Base-by-base conservation (phyloP, 2,888 invertebrate species). In the Gandaritis pyraliata region DNA sequence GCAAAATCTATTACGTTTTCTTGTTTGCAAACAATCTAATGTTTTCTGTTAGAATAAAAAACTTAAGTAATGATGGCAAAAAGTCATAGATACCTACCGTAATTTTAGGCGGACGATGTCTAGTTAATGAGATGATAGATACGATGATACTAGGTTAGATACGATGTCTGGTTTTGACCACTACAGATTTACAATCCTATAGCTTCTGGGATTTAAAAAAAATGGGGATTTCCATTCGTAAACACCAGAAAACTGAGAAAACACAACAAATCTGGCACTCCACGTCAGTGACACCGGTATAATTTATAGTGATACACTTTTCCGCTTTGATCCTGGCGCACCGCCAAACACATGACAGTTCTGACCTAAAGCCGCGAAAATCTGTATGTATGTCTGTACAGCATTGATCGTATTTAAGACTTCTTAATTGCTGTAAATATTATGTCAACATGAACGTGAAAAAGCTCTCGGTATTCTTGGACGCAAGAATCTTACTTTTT, bases 271-370 rank as follows among this genome's bases (percentile, higher is more conserved):
- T 43, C 43, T 16, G 53, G 12, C 23, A 23, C n/a, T 36, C 50
- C 13, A 36, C 53, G 43, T 47, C 49, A 47, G 7, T 45, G 54
- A 54, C 58, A 58, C 36, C 41, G 41, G 1, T 33, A 16, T 63
- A 47, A 45, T 63, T 55, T 55, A 63, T 39, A 39, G 54, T 41
- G 46, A 51, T 29, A 43, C 54, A 58, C 16, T 52, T 50, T 36
- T 45, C 41, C 23, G 51, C 10, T 23, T 51, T 13, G 36, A 30
- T 46, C 15, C 36, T 63, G 58, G 58, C 50, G 29, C 8, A 11
- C 23, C 13, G 50, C 63, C 63, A 63, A 55, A 50, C 46, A 49
- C 39, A 30, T 38, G 49, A 43, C 52, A 54, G 4, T 57, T 29
- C 23, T 43, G 53, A 38, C 50, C 39, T 46, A 54, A 45, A 16